These are phyloP conservation scores for Ladona fulva DNA, from an alignment of 1,140 invertebrate genomes.

Conservation along the genomic window DNA sequence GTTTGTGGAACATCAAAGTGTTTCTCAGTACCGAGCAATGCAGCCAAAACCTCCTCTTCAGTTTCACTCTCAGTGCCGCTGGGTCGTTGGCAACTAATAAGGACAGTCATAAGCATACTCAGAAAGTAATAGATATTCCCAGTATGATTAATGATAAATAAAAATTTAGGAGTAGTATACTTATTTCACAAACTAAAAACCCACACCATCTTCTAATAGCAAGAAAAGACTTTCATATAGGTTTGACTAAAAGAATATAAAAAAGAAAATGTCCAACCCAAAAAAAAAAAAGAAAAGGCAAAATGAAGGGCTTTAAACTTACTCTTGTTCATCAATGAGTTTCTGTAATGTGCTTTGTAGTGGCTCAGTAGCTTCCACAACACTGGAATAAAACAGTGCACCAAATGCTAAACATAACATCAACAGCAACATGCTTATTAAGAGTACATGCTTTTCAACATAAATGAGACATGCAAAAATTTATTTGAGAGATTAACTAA, in stretches of 20 bases:
- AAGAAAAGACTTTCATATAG: no score
- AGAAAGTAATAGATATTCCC: slow-evolving; percentile 18
- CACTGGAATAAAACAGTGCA: slow-evolving; percentile 14
- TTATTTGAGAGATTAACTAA: neutral
- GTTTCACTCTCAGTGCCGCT: slow-evolving; percentile 43
- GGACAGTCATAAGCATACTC: slow-evolving; percentile 22
- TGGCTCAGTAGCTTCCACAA: slow-evolving; percentile 17
- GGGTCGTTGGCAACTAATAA: slow-evolving; percentile 30
- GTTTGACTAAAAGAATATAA: neutral
- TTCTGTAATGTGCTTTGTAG: slow-evolving; percentile 11
- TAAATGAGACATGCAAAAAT: neutral
- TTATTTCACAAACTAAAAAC: no score
- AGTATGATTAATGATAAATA: slow-evolving; percentile 16
- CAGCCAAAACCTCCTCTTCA: slow-evolving; percentile 37
- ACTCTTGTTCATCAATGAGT: neutral
- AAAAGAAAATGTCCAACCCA: neutral
- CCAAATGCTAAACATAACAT: slow-evolving; percentile 18
- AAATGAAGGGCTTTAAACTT: neutral
- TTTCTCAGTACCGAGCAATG: slow-evolving; percentile 13
- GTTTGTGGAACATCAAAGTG: slow-evolving; percentile 26
- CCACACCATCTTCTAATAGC: no score
- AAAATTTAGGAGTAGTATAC: neutral
- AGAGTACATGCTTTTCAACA: neutral
- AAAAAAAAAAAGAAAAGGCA: neutral
- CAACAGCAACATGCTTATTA: neutral